Evolutionary conservation across 2,888 invertebrate genomes (phyloP).

Genomic region (Sesia apiformis): DNA sequence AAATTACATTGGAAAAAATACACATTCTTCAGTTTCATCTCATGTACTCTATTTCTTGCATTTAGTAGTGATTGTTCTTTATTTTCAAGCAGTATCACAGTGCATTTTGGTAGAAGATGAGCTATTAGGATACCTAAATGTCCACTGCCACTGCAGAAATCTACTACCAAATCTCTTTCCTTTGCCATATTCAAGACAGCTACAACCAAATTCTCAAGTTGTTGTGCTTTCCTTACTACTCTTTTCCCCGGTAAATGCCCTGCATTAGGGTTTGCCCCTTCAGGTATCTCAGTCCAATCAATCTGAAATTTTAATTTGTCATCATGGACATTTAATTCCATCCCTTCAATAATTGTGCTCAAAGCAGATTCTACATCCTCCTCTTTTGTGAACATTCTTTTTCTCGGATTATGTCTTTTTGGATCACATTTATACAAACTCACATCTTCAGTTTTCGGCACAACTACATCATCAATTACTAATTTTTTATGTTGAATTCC

Average conservation of each 20-base stretch:
- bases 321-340: constrained; percentile 46
- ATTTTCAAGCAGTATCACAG: constrained; percentile 90
- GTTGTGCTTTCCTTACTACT: constrained; percentile 85
- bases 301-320: constrained; percentile 44
- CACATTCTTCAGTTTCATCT: constrained; percentile 82
- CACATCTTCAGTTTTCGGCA: constrained; percentile 71
- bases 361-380: constrained; percentile 80
- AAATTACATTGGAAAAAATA: constrained; percentile 91
- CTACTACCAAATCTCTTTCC: constrained; percentile 83
- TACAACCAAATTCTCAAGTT: constrained; percentile 87
- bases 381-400: constrained; percentile 84
- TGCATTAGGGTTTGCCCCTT: constrained; percentile 83
- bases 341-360: constrained; percentile 43
- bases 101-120: constrained; percentile 83
- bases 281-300: constrained; percentile 82
- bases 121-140: constrained; percentile 93
- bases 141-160: constrained; percentile 96
- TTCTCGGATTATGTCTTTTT: constrained; percentile 82
- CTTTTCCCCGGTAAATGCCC: constrained; percentile 86
- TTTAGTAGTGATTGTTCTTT: constrained; percentile 88
- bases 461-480: constrained; percentile 19
- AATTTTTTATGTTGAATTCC: constrained; percentile 12
- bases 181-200: constrained; percentile 83
- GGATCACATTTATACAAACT: constrained; percentile 87
- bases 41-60: constrained; percentile 80